A percentile compares a stretch with the other conserved stretches of the same genome.
phyloP scores from a whole-genome alignment of 2,888 invertebrate genomes.

The Heliconius ethilla region DNA sequence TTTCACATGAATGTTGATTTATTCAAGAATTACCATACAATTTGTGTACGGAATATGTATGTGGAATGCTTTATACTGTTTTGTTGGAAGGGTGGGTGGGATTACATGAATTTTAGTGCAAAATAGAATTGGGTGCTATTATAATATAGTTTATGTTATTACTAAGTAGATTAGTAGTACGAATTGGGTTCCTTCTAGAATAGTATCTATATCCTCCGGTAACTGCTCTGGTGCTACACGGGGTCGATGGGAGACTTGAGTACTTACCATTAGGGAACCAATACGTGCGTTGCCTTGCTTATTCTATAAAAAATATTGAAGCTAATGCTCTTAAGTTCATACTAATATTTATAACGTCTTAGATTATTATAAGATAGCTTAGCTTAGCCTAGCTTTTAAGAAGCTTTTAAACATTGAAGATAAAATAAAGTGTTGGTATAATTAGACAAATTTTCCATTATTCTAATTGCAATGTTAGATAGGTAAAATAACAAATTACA shows the following conservation, averaged over 20 bases:
- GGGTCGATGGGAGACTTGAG: not conserved
- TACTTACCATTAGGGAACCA: not conserved
- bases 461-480: too few relatives aligned
- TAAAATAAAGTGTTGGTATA: too few relatives aligned
- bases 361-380: too few relatives aligned
- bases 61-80: not conserved
- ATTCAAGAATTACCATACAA: constrained; percentile 1
- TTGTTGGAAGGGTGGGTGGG: not conserved
- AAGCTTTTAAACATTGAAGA: too few relatives aligned
- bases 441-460: too few relatives aligned
- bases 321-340: too few relatives aligned
- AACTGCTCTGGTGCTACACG: too few relatives aligned
- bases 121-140: not conserved
- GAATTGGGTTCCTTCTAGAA: not conserved
- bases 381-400: too few relatives aligned
- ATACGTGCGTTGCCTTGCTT: too few relatives aligned
- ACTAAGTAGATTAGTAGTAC: not conserved
- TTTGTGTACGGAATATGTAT: not conserved
- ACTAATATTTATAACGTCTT: too few relatives aligned
- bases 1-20: not conserved
- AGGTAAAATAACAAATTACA: too few relatives aligned
- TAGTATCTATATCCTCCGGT: not conserved
- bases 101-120: not conserved
- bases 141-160: not conserved
- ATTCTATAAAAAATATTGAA: too few relatives aligned